Conservation (phyloP, 2,113 vertebrate genomes). For the Pelmatolapia mariae region DNA sequence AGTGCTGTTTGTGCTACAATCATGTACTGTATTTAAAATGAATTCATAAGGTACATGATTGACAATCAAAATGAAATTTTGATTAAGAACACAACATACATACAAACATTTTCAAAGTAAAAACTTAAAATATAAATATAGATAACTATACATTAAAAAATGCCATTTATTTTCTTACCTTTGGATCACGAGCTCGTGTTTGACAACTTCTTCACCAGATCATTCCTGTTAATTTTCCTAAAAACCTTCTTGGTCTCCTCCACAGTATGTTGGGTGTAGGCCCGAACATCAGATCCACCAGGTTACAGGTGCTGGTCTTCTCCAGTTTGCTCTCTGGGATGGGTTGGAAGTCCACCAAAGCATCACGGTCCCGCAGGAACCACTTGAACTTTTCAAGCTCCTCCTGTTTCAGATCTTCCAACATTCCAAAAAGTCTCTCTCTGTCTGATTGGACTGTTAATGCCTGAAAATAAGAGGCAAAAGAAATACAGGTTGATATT, state of each 20-base stretch:
- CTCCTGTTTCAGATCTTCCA: neutral
- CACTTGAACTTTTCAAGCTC: neutral
- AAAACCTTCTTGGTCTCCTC: neutral
- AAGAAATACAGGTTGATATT: too few species aligned
- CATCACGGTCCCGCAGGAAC: neutral
- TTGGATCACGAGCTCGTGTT: rapidly evolving
- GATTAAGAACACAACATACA: too few species aligned
- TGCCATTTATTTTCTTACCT: neutral
- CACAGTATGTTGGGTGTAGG: neutral
- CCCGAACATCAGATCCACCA: neutral
- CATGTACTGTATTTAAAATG: too few species aligned
- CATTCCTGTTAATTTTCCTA: rapidly evolving
- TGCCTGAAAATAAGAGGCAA: too few species aligned
- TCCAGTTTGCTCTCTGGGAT: rapidly evolving
- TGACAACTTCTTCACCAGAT: neutral
- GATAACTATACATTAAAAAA: too few species aligned
- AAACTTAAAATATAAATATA: too few species aligned
- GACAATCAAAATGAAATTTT: too few species aligned
- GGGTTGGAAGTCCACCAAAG: neutral
- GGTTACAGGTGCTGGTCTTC: rapidly evolving
- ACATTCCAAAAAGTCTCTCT: rapidly evolving
- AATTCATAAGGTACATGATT: too few species aligned
- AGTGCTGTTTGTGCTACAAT: too few species aligned
- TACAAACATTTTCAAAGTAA: too few species aligned
- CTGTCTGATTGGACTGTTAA: neutral